Base-by-base conservation (phyloP, 2,888 invertebrate genomes). In the Stenodera caucasica region DNA sequence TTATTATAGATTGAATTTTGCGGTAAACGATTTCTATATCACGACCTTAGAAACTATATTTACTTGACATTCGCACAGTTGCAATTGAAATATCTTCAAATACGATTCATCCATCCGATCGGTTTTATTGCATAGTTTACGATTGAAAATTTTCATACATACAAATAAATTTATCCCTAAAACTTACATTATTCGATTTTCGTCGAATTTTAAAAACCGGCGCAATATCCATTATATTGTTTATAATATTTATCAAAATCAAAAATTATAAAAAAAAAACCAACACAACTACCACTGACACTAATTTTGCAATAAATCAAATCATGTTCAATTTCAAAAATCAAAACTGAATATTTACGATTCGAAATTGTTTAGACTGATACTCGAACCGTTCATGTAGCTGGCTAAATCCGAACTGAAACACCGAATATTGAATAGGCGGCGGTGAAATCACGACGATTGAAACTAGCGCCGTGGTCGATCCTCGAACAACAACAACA, bases 61-160 rank as follows among this genome's bases (percentile, higher is more conserved):
- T 18, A 40, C 18, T 40, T 40, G 37, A 40, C 37, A 40, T 40
- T 40, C 37, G 18, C 37, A 40, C 37, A 40, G 18, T 40, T 40
- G 37, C 37, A 40, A 40, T 40, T 40, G 37, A 18, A 40, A 40
- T 40, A 8, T 15, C 15, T 40, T 15, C 9, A 40, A 40, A 40
- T 15, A 8, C 37, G 18, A 40, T 18, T 40, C 37, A 40, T 40
- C 37, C 5, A 18, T 40, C 18, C 37, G n/a, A n/a, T n/a, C n/a
- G n/a, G n/a, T n/a, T n/a, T n/a, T n/a, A n/a, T n/a, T n/a, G n/a
- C n/a, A n/a, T n/a, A n/a, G n/a, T n/a, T n/a, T n/a, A n/a, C n/a
- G n/a, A n/a, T n/a, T n/a, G n/a, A n/a, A 14, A 6, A 2, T 35
- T n/a, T 14, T 14, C 3, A 12, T 2, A 12, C n/a, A 35, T 40